Percentiles rank a stretch among this genome's conserved stretches.
phyloP scores from a whole-genome alignment of 2,113 vertebrate species.

The Meles meles region DNA sequence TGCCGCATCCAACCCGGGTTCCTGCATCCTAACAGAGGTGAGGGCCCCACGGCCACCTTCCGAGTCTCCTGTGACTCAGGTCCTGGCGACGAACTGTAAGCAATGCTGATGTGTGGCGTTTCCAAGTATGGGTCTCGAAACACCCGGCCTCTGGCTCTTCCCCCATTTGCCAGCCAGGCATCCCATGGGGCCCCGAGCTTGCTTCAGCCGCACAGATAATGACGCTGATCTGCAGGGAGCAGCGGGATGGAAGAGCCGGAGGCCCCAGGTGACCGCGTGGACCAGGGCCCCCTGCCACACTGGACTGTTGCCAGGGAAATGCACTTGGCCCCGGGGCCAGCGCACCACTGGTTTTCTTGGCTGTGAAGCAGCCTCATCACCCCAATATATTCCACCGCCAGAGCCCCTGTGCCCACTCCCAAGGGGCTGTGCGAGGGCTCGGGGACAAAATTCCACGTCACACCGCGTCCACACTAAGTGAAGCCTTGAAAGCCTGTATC shows the following conservation, averaged over 20 bases:
- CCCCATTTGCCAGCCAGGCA: not conserved
- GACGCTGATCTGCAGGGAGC: not conserved
- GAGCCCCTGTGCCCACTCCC: not conserved
- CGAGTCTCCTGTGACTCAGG: not conserved
- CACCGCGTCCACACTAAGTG: too few relatives aligned
- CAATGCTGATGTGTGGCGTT: not conserved
- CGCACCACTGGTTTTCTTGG: not conserved
- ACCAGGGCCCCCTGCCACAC: not conserved
- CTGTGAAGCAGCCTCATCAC: not conserved
- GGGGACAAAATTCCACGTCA: not conserved
- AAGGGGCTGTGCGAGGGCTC: not conserved
- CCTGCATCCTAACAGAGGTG: not conserved
- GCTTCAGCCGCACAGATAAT: not conserved
- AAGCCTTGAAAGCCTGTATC: not conserved
- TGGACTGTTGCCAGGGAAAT: not conserved
- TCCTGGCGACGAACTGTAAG: not conserved
- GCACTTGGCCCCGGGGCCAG: not conserved
- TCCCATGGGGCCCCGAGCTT: not conserved
- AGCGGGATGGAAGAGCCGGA: not conserved
- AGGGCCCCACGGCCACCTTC: not conserved
- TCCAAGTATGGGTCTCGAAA: not conserved
- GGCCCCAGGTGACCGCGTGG: not conserved
- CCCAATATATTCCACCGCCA: not conserved
- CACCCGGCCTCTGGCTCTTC: not conserved
- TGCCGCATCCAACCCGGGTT: not conserved